A percentile compares a stretch with the other conserved stretches of the same genome.
Conservation (phyloP, 30 jellyfish, hydroid and myxozoan species). For the Cassiopea andromeda region DNA sequence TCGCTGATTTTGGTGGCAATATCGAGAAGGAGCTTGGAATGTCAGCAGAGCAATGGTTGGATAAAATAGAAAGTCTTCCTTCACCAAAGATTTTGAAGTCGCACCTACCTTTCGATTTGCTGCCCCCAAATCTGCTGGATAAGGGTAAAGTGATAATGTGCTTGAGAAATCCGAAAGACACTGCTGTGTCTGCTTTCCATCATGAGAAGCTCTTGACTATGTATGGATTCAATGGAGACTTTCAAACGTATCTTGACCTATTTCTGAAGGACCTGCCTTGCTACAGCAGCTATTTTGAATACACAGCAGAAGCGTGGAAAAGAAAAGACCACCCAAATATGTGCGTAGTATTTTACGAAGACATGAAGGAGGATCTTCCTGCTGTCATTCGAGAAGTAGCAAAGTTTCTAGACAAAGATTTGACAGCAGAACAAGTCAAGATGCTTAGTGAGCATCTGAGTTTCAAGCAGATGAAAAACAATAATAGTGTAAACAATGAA, state of each 20-base stretch:
- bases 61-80: slow-evolving; percentile 27
- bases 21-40: slow-evolving; percentile 33
- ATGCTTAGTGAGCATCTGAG: slow-evolving; percentile 19
- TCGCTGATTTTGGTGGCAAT: slow-evolving; percentile 37
- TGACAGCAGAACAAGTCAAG: slow-evolving; percentile 37
- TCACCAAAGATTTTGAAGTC: slow-evolving; percentile 42
- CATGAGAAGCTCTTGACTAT: slow-evolving; percentile 27
- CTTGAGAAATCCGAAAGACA: slow-evolving; percentile 57
- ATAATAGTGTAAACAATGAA: slow-evolving; percentile 14
- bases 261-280: slow-evolving; percentile 10
- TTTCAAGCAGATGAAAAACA: slow-evolving; percentile 38
- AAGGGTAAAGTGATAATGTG: slow-evolving; percentile 52
- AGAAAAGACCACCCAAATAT: slow-evolving; percentile 40
- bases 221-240: slow-evolving; percentile 20
- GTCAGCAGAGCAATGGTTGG: slow-evolving; percentile 4
- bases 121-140: slow-evolving; percentile 49
- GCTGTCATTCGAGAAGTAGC: slow-evolving; percentile 31
- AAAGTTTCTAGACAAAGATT: slow-evolving; percentile 16
- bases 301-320: slow-evolving; percentile 46
- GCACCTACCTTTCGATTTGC: slow-evolving; percentile 49
- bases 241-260: slow-evolving; percentile 7
- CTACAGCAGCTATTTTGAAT: slow-evolving; percentile 23
- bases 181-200: slow-evolving; percentile 41
- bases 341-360: slow-evolving; percentile 36
- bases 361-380: slow-evolving; percentile 46